Percentiles rank a stretch among this genome's conserved stretches.
Conservation (phyloP, 2,113 vertebrate species). For the Parus major region DNA sequence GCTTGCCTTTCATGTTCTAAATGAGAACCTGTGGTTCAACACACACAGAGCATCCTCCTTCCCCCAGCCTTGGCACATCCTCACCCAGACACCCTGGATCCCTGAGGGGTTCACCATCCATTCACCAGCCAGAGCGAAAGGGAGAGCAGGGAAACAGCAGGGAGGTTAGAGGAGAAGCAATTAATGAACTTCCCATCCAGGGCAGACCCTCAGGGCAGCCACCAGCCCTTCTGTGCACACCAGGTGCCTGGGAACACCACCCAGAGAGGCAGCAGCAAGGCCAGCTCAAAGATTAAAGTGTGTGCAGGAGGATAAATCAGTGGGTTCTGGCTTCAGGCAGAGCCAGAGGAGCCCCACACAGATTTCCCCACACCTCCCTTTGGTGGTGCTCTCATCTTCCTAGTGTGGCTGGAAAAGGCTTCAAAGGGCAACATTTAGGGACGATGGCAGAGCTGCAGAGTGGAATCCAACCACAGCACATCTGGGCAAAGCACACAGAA, state of each 20-base stretch:
- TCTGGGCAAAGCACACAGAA: not conserved
- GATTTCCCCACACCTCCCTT: not conserved
- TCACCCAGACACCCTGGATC: not conserved
- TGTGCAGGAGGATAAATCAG: not conserved
- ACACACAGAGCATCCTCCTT: not conserved
- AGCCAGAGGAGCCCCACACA: not conserved
- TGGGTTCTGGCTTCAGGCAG: not conserved
- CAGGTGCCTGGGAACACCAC: accelerated
- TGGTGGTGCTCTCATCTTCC: not conserved
- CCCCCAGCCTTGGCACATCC: accelerated
- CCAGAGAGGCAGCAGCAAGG: not conserved
- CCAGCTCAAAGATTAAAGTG: accelerated
- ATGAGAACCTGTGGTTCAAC: conserved; percentile 9
- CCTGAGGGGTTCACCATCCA: accelerated
- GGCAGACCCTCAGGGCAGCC: not conserved
- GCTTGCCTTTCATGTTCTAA: conserved; percentile 52
- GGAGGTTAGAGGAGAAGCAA: not conserved
- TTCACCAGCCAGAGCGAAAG: not conserved
- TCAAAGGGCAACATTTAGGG: too few relatives aligned
- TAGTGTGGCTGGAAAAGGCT: accelerated
- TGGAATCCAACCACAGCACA: accelerated
- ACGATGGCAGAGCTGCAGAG: not conserved
- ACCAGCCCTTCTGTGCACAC: not conserved
- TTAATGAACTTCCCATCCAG: not conserved
- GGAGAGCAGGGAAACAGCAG: not conserved